phyloP scores from a whole-genome alignment of 2,113 vertebrate genomes.

The Nannobrachium achirus region DNA sequence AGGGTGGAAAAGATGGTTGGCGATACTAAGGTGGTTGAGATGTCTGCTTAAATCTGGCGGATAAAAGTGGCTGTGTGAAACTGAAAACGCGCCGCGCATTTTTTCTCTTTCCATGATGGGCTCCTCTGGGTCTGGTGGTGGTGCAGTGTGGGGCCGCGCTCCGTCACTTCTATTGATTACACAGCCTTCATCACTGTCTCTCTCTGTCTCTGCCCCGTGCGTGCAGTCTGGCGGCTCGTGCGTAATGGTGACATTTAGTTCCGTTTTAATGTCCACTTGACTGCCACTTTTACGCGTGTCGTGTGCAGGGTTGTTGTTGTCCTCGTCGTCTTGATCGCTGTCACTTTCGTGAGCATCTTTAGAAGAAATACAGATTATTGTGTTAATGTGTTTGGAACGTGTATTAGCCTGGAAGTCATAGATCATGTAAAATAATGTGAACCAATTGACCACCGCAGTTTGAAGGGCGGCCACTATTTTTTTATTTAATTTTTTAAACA shows the following conservation, averaged over 20 bases:
- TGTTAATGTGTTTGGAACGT: not conserved
- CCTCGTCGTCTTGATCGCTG: slow-evolving; percentile 77
- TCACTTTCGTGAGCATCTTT: slow-evolving; percentile 80
- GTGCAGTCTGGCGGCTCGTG: slow-evolving; percentile 48
- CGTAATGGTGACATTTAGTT: slow-evolving; percentile 58
- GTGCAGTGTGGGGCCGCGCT: slow-evolving; percentile 55
- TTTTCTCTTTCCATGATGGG: slow-evolving; percentile 76
- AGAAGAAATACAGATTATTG: not conserved
- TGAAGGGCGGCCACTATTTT: not conserved
- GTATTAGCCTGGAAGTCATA: not conserved
- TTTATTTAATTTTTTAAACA: too few species aligned
- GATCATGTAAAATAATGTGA: not conserved
- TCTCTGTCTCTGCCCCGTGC: slow-evolving; percentile 64
- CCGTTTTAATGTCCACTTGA: slow-evolving; percentile 73
- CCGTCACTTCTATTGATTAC: slow-evolving; percentile 66
- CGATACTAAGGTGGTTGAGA: slow-evolving; percentile 75
- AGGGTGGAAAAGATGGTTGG: slow-evolving; percentile 78
- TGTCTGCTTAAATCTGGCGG: slow-evolving; percentile 76
- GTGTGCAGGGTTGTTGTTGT: slow-evolving; percentile 49
- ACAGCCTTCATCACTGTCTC: slow-evolving; percentile 76
- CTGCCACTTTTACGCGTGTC: slow-evolving; percentile 73
- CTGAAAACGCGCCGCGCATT: slow-evolving; percentile 65
- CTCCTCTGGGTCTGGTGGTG: slow-evolving; percentile 69
- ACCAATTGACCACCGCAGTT: not conserved
- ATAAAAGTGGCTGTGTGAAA: slow-evolving; percentile 78